A percentile compares a stretch with the other conserved stretches of the same genome.
Conservation (phyloP, 2,113 vertebrate genomes). For the Osmerus eperlanus region DNA sequence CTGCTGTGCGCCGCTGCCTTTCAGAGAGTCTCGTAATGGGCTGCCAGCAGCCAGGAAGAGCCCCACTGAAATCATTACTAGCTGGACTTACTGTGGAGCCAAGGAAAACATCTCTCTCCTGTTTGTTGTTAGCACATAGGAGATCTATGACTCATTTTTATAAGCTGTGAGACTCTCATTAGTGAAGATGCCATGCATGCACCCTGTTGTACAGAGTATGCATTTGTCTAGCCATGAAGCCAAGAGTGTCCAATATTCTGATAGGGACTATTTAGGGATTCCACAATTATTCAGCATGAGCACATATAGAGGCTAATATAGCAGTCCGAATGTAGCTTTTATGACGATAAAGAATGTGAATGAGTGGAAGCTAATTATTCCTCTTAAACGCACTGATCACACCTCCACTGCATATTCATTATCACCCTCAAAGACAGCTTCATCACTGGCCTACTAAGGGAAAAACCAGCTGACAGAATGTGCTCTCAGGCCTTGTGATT, state of each 20-base stretch:
- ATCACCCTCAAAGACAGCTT: conserved; percentile 41
- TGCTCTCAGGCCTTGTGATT: conserved; percentile 21
- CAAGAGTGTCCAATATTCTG: too few species aligned
- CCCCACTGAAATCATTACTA: conserved; percentile 5
- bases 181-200: too few species aligned
- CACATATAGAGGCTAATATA: conserved; percentile 32
- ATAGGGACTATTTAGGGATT: too few species aligned
- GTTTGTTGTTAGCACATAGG: too few species aligned
- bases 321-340: conserved; percentile 37
- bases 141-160: too few species aligned
- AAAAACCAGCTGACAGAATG: background rate
- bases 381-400: conserved; percentile 50
- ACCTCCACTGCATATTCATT: conserved; percentile 59
- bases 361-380: conserved; percentile 46
- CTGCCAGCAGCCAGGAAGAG: background rate
- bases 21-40: conserved; percentile 19
- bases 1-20: conserved; percentile 31
- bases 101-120: too few species aligned
- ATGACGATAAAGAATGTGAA: conserved; percentile 31
- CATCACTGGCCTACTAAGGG: conserved; percentile 34
- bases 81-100: background rate
- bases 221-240: too few species aligned
- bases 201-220: too few species aligned
- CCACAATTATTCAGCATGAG: conserved; percentile 13
- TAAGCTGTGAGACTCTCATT: too few species aligned